Base-by-base conservation (phyloP, 2,888 invertebrate species). In the Chaetogeoica ovagalla region DNA sequence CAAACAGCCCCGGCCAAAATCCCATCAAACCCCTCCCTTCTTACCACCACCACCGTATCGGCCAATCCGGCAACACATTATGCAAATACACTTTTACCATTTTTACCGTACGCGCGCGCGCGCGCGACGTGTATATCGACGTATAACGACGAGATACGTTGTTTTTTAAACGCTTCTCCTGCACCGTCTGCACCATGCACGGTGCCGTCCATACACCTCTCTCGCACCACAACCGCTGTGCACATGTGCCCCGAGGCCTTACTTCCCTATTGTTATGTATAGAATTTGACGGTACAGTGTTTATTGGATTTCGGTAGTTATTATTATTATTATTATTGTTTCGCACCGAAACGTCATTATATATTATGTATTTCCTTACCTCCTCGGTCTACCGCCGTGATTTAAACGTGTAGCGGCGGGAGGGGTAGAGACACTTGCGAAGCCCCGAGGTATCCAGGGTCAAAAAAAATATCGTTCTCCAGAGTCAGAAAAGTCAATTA, bases 261-360 rank as follows among this genome's bases (percentile, higher is more conserved):
- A 62, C 79, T 71, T 71, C 79, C 79, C 71, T 71, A 79, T 79
- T 79, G 79, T 71, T 79, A 79, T 79, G 79, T 79, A 79, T 79
- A 63, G 79, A 63, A 63, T 79, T 52, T 48, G 37, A 19, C 39
- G 6, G 13, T 37, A 48, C 57, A 13, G 70, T 77, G 60, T 70
- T 77, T 79, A 79, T 79, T 79, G 71, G 79, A 79, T 79, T 69
- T 63, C 71, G 63, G 70, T 15, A 30, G 63, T 79, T 71, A 70
- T 79, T 79, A 70, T 76, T 57, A 57, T 63, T 69, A 48, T 48
- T 70, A 15, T 48, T 48, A 21, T 66, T 23, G 59, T 70, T 70
- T 70, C 62, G 62, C 62, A n/a, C 69, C 21, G 21, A 79, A 79
- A 79, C 57, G 57, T 63, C 62, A 71, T 79, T 79, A 71, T 37